Evolutionary conservation across 2,888 invertebrate genomes (phyloP).

Genomic region (Plagodis pulveraria): DNA sequence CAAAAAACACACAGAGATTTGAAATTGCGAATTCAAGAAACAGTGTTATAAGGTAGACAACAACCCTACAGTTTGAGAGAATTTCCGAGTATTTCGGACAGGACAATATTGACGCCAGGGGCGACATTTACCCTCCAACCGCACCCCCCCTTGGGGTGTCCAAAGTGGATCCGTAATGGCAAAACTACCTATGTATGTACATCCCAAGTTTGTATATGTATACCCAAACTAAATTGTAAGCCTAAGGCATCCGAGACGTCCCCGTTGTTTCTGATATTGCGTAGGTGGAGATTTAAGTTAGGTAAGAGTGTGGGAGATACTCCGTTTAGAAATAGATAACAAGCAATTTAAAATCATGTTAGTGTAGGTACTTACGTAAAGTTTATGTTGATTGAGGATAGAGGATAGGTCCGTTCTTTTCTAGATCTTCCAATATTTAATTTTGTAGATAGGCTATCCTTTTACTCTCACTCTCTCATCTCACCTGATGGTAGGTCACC

Average conservation of each 20-base stretch:
- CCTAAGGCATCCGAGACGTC: slow-evolving; percentile 31
- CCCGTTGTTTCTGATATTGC: slow-evolving; percentile 15
- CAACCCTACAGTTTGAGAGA: slow-evolving; percentile 7
- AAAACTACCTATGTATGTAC: slow-evolving; percentile 43
- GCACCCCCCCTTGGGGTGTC: slow-evolving; percentile 19
- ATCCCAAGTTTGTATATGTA: slow-evolving; percentile 33
- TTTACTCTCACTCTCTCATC: no score
- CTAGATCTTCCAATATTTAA: no score
- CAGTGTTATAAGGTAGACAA: not conserved
- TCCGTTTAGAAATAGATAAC: not conserved
- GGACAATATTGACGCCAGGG: slow-evolving; percentile 64
- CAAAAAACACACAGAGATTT: no score
- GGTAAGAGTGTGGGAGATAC: not conserved
- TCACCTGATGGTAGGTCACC: no score
- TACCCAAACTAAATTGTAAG: slow-evolving; percentile 39
- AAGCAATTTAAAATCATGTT: not conserved
- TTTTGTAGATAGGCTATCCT: no score
- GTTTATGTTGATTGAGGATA: no score
- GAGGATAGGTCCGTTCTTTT: no score
- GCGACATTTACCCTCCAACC: slow-evolving; percentile 47
- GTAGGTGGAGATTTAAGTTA: slow-evolving; percentile 4
- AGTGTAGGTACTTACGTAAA: no score
- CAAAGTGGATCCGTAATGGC: slow-evolving; percentile 39
- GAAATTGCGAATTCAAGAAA: no score
- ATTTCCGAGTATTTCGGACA: slow-evolving; percentile 40